These are phyloP conservation scores for Geothlypis trichas DNA, from an alignment of 2,113 vertebrate species.

Conservation along the genomic window DNA sequence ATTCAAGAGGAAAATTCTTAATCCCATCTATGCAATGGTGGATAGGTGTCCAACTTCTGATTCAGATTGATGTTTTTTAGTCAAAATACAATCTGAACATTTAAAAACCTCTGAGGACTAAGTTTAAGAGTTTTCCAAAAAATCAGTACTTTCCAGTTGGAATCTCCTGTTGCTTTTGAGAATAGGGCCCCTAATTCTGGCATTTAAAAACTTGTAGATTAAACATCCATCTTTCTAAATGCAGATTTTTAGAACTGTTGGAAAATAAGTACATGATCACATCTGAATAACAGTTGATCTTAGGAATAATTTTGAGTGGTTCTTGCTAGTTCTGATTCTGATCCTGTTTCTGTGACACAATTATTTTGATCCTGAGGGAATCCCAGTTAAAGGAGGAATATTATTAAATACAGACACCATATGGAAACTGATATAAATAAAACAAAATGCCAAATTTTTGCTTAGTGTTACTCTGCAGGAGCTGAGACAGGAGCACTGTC, in stretches of 20 bases:
- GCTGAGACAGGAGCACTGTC: background rate
- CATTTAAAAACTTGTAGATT: background rate
- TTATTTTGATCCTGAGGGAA: background rate
- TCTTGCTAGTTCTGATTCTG: background rate
- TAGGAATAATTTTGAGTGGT: background rate
- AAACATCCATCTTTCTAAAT: background rate
- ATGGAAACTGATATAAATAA: background rate
- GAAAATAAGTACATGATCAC: background rate
- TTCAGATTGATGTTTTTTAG: background rate
- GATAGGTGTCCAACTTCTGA: background rate
- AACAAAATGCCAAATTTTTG: background rate
- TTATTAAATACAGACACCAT: background rate
- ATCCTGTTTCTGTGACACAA: background rate
- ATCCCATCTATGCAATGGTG: background rate
- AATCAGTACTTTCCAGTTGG: background rate
- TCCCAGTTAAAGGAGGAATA: background rate
- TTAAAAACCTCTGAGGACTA: background rate
- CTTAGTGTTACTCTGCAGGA: background rate
- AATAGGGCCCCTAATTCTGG: background rate
- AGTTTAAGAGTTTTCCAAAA: background rate
- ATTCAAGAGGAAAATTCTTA: background rate
- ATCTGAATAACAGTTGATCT: background rate
- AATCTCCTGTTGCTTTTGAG: background rate
- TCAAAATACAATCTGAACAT: fast-evolving
- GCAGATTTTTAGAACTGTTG: background rate